Conservation (phyloP, 2,113 vertebrate genomes). For the Grantiella picta region DNA sequence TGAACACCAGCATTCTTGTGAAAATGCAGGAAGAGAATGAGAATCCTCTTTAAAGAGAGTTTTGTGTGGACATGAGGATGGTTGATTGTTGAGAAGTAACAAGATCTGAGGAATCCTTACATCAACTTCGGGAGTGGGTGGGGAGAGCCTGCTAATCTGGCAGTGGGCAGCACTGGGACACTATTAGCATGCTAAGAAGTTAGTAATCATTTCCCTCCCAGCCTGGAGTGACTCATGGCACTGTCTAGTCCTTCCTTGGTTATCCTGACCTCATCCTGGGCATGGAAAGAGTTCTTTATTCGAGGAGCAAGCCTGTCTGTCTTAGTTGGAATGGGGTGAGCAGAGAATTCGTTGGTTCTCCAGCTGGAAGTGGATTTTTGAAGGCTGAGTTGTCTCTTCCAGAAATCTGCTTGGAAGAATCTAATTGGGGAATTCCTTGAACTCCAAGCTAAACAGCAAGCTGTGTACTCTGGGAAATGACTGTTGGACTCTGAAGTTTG, state of each 20-base stretch:
- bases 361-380: background rate
- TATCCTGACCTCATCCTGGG: background rate
- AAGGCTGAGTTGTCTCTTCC: background rate
- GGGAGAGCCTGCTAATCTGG: background rate
- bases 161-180: background rate
- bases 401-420: background rate
- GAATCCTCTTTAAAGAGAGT: background rate
- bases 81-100: background rate
- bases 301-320: background rate
- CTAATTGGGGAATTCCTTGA: background rate
- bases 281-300: background rate
- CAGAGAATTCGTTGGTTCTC: background rate
- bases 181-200: background rate
- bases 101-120: background rate
- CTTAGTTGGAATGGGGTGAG: background rate
- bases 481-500: conserved; percentile 13
- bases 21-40: background rate
- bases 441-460: conserved; percentile 13
- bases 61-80: background rate
- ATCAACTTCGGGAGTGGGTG: background rate
- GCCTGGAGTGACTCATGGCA: background rate
- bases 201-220: background rate
- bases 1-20: background rate
- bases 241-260: background rate
- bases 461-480: background rate